A percentile compares a stretch with the other conserved stretches of the same genome.
phyloP scores from a whole-genome alignment of 2,888 invertebrate genomes.

The Malthinus flaveolus region DNA sequence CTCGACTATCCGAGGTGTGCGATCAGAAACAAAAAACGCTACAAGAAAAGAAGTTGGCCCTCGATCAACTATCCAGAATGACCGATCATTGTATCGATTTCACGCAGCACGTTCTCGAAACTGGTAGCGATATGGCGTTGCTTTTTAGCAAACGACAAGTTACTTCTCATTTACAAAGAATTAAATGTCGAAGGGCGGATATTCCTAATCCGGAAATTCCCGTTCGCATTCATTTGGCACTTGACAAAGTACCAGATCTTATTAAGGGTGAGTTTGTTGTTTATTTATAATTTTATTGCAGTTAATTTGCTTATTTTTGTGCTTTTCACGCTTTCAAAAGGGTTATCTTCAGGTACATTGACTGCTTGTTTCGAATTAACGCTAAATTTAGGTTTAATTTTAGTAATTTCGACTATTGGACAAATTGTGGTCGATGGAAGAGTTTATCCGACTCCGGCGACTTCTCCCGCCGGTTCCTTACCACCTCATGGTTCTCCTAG shows the following conservation, averaged over 20 bases:
- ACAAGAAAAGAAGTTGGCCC: slow-evolving; percentile 80
- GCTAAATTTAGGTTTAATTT: slow-evolving; percentile 9
- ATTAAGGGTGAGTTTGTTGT: slow-evolving; percentile 64
- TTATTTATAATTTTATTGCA: not conserved
- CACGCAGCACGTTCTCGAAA: slow-evolving; percentile 76
- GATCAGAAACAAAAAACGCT: slow-evolving; percentile 77
- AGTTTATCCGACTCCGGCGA: slow-evolving; percentile 65
- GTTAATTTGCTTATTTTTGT: too few species aligned
- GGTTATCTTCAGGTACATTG: slow-evolving; percentile 41
- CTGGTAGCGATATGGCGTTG: slow-evolving; percentile 82
- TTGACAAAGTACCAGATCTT: slow-evolving; percentile 81
- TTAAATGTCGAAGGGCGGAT: slow-evolving; percentile 81
- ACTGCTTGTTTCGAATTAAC: slow-evolving; percentile 5
- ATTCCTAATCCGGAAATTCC: slow-evolving; percentile 90
- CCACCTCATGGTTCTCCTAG: slow-evolving; percentile 46
- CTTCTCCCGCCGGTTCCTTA: slow-evolving; percentile 49
- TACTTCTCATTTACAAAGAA: slow-evolving; percentile 75
- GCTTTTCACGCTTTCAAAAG: slow-evolving; percentile 29
- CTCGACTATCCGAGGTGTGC: slow-evolving; percentile 79
- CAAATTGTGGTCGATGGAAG: slow-evolving; percentile 84
- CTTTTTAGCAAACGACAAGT: slow-evolving; percentile 79
- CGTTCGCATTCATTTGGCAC: slow-evolving; percentile 76
- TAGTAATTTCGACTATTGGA: slow-evolving; percentile 77
- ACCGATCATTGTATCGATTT: slow-evolving; percentile 89
- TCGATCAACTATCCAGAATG: slow-evolving; percentile 79